Base-by-base conservation (phyloP, 1,140 invertebrate genomes). In the Trichomalopsis sarcophagae region DNA sequence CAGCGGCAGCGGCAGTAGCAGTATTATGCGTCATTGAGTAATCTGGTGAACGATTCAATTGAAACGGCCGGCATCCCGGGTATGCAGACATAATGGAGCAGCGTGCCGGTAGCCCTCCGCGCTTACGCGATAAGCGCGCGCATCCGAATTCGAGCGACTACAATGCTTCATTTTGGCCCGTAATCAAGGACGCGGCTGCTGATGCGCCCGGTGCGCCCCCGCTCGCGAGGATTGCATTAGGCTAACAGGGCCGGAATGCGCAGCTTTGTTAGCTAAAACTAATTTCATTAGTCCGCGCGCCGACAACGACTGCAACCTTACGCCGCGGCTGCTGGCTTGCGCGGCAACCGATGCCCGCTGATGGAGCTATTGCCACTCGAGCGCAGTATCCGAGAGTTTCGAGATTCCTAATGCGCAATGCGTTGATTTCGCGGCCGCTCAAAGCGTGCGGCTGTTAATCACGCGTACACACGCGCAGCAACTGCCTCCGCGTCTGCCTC, bases 1-100 rank as follows among this genome's bases (percentile, higher is more conserved):
- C 88, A 88, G 85, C 89, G 84, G 87, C 84, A 13, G 68, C 88
- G 88, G 85, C 89, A 85, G 87, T 84, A 27, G 68, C 9, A 84
- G 90, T 91, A 92, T 92, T 91, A 93, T 92, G 91, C 92, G 90
- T 92, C 92, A 92, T 92, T 92, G 91, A 91, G 88, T 92, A 93
- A 93, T 92, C 92, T 91, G 90, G 90, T 90, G 91, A 92, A 92
- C 91, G 91, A 92, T 93, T 93, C 92, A 92, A 93, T 92, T 91
- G 91, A 92, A 90, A 87, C 90, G 87, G 87, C 87, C 87, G 92
- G 92, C 89, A 93, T 90, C 90, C 92, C 91, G 91, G 91, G 91
- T 90, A 93, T 92, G 91, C 91, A 90, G 89, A 93, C 91, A 92
- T 93, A 93, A 93, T 93, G 89, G 92, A 92, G 91, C 91, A 92